phyloP scores from a whole-genome alignment of 2,888 invertebrate species.

The Heliconius hortense region DNA sequence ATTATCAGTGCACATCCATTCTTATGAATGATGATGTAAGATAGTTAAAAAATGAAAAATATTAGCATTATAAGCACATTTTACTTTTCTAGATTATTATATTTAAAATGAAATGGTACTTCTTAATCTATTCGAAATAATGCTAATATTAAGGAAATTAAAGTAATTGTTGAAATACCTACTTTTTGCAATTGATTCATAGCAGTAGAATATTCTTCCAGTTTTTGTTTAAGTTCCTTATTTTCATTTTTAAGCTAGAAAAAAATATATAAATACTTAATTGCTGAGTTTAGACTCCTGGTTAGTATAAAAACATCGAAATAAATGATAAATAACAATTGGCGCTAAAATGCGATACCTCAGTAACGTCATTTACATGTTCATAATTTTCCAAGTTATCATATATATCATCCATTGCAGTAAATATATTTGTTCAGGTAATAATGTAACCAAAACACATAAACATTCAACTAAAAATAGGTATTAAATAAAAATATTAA shows the following conservation, averaged over 20 bases:
- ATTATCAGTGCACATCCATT: conserved; percentile 72
- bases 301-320: background rate
- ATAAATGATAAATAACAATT: conserved; percentile 50
- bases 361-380: conserved; percentile 56
- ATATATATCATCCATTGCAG: conserved; percentile 66
- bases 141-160: conserved; percentile 4
- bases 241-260: conserved; percentile 70
- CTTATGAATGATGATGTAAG: conserved; percentile 36
- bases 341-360: conserved; percentile 71
- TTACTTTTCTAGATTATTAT: background rate
- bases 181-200: conserved; percentile 67
- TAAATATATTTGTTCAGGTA: background rate
- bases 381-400: conserved; percentile 69
- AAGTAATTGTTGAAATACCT: conserved; percentile 48
- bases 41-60: background rate
- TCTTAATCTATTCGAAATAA: background rate
- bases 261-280: background rate
- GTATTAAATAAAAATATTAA: background rate
- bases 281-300: background rate
- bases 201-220: conserved; percentile 57
- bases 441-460: background rate
- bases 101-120: background rate
- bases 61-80: conserved; percentile 1
- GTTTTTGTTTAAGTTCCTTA: conserved; percentile 58
- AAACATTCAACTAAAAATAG: background rate